These are phyloP conservation scores for Heloderma charlesbogerti DNA, from an alignment of 2,113 vertebrate species.

Conservation along the genomic window DNA sequence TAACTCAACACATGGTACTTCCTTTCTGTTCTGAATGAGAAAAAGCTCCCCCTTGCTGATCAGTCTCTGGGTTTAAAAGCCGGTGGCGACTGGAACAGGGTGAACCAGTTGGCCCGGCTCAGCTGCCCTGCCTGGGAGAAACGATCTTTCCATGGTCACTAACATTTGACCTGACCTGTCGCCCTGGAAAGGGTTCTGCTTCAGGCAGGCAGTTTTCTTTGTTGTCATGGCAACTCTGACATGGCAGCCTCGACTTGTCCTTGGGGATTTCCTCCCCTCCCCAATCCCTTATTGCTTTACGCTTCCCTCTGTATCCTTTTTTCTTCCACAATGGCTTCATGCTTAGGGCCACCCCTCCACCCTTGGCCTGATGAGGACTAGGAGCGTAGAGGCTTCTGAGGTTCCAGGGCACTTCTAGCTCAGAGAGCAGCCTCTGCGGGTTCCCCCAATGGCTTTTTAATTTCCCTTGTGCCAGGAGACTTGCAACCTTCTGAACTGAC, in stretches of 20 bases:
- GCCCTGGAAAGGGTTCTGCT: constrained; percentile 34
- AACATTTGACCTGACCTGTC: not conserved
- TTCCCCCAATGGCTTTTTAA: not conserved
- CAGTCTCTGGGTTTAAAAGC: not conserved
- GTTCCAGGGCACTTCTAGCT: not conserved
- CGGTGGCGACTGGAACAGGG: constrained; percentile 40
- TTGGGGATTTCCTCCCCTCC: constrained; percentile 30
- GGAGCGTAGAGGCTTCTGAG: not conserved
- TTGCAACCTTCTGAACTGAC: not conserved
- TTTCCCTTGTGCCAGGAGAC: not conserved
- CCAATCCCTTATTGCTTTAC: not conserved
- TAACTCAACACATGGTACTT: constrained; percentile 46
- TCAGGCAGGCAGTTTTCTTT: not conserved
- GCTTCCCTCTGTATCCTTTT: constrained; percentile 68
- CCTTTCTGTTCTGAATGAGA: constrained; percentile 10
- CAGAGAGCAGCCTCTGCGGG: no score
- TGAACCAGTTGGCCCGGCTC: constrained; percentile 47
- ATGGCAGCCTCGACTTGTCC: constrained; percentile 68
- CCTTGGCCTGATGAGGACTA: constrained; percentile 47
- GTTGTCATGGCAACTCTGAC: constrained; percentile 45
- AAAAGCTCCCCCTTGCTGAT: constrained; percentile 26
- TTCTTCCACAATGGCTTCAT: constrained; percentile 55
- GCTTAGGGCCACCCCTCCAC: constrained; percentile 60
- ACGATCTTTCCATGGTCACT: constrained; percentile 50
- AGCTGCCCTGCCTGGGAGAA: constrained; percentile 56